Evolutionary conservation across 1,140 invertebrate species (phyloP).

Genomic region (Drosophila lowei): DNA sequence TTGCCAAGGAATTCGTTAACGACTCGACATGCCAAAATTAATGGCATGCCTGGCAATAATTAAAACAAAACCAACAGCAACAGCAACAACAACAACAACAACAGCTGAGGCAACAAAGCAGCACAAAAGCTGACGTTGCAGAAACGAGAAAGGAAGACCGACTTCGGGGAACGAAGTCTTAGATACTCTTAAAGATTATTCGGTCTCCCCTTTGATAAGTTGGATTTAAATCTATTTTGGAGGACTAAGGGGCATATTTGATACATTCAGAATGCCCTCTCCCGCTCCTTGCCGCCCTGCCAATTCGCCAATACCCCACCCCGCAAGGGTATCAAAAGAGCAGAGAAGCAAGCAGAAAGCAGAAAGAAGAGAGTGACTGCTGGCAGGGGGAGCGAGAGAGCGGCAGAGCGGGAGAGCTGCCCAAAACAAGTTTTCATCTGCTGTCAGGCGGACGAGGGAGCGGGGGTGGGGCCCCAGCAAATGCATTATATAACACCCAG

Average conservation of each 20-base stretch:
- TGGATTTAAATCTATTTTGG: too few relatives aligned
- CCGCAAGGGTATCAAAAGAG: too few relatives aligned
- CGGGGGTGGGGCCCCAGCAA: constrained; percentile 17
- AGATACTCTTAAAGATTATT: constrained; percentile 2
- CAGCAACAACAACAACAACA: too few relatives aligned
- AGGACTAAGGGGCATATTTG: too few relatives aligned
- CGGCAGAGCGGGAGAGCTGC: too few relatives aligned
- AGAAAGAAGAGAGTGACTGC: background rate
- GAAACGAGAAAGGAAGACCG: constrained; percentile 1
- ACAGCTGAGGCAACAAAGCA: constrained; percentile 26
- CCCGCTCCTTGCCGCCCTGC: too few relatives aligned
- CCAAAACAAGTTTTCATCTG: constrained; percentile 44
- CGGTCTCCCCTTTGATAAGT: too few relatives aligned
- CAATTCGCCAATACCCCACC: too few relatives aligned
- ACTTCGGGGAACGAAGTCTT: constrained; percentile 5
- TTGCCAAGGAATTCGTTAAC: constrained; percentile 81
- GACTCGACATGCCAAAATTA: constrained; percentile 83
- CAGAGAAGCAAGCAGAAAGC: constrained; percentile 12
- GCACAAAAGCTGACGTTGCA: constrained; percentile 53
- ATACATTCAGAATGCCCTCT: too few relatives aligned
- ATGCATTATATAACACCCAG: constrained; percentile 43
- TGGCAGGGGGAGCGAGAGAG: too few relatives aligned
- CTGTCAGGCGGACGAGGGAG: constrained; percentile 21
- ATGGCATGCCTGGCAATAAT: constrained; percentile 82
- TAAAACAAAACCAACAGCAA: constrained; percentile 64